These are phyloP conservation scores for Leptinotarsa undecemlineata DNA, from an alignment of 1,140 invertebrate species.

Conservation along the genomic window DNA sequence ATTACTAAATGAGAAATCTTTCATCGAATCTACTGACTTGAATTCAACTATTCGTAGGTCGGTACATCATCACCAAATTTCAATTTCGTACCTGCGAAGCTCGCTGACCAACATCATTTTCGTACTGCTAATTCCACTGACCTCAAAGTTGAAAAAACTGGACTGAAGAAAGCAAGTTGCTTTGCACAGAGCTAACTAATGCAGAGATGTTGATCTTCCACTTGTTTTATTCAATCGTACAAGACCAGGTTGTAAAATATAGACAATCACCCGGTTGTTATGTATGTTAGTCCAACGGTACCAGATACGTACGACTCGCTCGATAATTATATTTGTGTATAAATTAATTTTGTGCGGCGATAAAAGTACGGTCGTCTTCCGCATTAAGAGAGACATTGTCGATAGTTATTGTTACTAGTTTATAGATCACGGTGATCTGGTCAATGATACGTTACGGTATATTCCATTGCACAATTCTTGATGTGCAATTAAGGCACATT, in stretches of 20 bases:
- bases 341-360: constrained; percentile 34
- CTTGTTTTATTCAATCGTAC: constrained; percentile 30
- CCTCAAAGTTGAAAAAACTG: constrained; percentile 19
- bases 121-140: background rate
- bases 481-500: no score
- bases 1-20: background rate
- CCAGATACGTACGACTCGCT: constrained; percentile 22
- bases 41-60: constrained; percentile 1
- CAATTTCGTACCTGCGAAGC: background rate
- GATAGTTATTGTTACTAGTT: background rate
- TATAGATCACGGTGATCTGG: background rate
- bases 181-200: constrained; percentile 17
- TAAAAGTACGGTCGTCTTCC: constrained; percentile 25
- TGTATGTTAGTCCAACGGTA: constrained; percentile 30
- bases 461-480: no score
- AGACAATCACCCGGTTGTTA: constrained; percentile 25
- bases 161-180: constrained; percentile 22
- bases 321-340: constrained; percentile 40
- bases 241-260: constrained; percentile 31
- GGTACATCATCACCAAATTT: constrained; percentile 11
- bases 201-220: constrained; percentile 29
- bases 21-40: constrained; percentile 11
- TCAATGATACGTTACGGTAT: no score
- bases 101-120: background rate
- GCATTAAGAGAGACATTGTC: constrained; percentile 17